A percentile compares a stretch with the other conserved stretches of the same genome.
phyloP scores from a whole-genome alignment of 2,797 vertebrate genomes.

The Cichlasoma orientale region DNA sequence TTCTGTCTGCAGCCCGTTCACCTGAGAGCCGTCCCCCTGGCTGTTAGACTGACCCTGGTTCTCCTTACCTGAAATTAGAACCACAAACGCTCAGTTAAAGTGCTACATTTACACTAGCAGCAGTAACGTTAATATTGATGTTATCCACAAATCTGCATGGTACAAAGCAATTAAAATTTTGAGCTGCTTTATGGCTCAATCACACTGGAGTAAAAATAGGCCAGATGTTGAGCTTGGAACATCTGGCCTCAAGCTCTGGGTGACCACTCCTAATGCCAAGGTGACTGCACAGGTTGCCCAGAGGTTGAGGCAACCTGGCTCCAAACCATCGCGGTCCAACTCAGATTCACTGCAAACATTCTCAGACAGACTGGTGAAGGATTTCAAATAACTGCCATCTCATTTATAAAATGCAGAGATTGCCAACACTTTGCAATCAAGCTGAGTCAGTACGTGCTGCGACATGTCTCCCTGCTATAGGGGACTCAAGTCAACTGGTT shows the following conservation, averaged over 20 bases:
- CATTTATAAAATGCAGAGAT: background rate
- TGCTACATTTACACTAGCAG: background rate
- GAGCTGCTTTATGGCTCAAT: background rate
- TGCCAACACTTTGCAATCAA: background rate
- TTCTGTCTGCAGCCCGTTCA: conserved; percentile 92
- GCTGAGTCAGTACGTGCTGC: background rate
- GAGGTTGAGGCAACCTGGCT: background rate
- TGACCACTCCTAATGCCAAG: background rate
- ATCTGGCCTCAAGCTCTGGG: no score
- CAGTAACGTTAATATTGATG: background rate
- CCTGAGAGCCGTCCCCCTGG: conserved; percentile 80
- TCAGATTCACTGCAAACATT: background rate
- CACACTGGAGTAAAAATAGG: background rate
- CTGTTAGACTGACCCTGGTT: conserved; percentile 80
- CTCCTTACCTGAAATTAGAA: conserved; percentile 86
- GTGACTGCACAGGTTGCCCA: no score
- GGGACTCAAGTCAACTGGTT: background rate
- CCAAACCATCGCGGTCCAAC: background rate
- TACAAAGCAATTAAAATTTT: no score
- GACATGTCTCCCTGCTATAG: background rate
- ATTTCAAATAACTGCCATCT: background rate
- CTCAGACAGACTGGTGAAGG: background rate
- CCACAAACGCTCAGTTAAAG: conserved; percentile 4
- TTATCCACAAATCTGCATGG: background rate
- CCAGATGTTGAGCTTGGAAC: no score